Evolutionary conservation across 2,797 vertebrate genomes (phyloP).

Genomic region (Fratercula arctica): DNA sequence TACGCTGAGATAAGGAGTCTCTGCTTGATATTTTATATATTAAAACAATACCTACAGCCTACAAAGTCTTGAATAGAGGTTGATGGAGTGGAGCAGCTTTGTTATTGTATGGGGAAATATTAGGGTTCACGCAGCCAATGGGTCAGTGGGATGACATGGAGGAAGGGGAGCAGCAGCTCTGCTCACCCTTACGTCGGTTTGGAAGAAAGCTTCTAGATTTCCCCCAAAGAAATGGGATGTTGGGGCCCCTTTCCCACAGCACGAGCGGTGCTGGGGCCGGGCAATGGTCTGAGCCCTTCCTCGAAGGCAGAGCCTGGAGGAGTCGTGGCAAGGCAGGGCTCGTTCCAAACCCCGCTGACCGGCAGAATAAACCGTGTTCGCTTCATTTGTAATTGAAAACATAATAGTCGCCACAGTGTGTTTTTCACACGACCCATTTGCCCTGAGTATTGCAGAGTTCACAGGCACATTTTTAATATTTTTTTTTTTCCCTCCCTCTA

Average conservation of each 20-base stretch:
- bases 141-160: accelerated
- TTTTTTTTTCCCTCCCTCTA: background rate
- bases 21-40: background rate
- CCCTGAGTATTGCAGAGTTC: background rate
- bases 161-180: background rate
- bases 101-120: background rate
- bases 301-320: background rate
- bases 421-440: background rate
- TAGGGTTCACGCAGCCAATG: accelerated
- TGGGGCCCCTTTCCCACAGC: accelerated
- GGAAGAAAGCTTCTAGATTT: background rate
- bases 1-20: background rate
- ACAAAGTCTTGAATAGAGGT: background rate
- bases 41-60: background rate
- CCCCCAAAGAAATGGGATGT: accelerated
- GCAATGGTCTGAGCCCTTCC: background rate
- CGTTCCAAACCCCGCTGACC: background rate
- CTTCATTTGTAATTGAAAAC: background rate
- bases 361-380: background rate
- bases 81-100: background rate
- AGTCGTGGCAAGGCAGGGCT: background rate
- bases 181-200: accelerated
- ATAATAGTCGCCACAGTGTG: background rate
- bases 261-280: accelerated
- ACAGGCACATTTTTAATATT: background rate